These are phyloP conservation scores for Gymnoscopelus braueri DNA, from an alignment of 2,797 vertebrate genomes.

Conservation along the genomic window DNA sequence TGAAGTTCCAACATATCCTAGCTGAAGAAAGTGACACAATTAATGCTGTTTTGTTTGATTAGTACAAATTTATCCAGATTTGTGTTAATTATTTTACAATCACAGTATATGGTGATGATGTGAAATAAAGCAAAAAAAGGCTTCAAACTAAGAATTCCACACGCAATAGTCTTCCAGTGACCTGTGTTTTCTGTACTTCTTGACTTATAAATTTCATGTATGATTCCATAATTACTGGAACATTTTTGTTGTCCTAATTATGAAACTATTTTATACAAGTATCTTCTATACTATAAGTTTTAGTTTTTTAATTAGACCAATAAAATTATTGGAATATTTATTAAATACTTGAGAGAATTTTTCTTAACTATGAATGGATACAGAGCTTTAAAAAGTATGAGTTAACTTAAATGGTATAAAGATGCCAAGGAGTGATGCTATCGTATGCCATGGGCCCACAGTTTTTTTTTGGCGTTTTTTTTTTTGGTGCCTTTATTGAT, in stretches of 20 bases:
- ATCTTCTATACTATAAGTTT: constrained; percentile 31
- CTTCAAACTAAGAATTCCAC: constrained; percentile 36
- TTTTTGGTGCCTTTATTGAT: too few relatives aligned
- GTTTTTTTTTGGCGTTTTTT: too few relatives aligned
- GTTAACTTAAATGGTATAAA: not conserved
- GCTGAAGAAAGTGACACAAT: constrained; percentile 30
- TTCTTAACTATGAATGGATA: constrained; percentile 7
- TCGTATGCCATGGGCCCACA: too few relatives aligned
- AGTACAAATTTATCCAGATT: too few relatives aligned
- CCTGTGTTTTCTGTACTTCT: constrained; percentile 45
- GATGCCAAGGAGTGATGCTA: too few relatives aligned
- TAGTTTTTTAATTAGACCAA: constrained; percentile 49
- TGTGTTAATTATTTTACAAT: not conserved
- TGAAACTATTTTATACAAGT: constrained; percentile 63
- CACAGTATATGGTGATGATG: constrained; percentile 16
- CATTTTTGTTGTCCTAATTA: constrained; percentile 44
- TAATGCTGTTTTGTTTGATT: constrained; percentile 18
- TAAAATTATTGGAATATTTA: constrained; percentile 66
- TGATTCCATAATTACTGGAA: constrained; percentile 33
- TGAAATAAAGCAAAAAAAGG: constrained; percentile 44
- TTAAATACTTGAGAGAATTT: constrained; percentile 27
- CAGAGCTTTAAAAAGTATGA: not conserved
- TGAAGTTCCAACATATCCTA: constrained; percentile 20
- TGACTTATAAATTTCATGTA: constrained; percentile 34
- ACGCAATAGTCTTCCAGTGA: constrained; percentile 45